A percentile compares a stretch with the other conserved stretches of the same genome.
These are phyloP conservation scores for Aphis gossypii DNA, from an alignment of 1,140 invertebrate species.

Conservation along the genomic window DNA sequence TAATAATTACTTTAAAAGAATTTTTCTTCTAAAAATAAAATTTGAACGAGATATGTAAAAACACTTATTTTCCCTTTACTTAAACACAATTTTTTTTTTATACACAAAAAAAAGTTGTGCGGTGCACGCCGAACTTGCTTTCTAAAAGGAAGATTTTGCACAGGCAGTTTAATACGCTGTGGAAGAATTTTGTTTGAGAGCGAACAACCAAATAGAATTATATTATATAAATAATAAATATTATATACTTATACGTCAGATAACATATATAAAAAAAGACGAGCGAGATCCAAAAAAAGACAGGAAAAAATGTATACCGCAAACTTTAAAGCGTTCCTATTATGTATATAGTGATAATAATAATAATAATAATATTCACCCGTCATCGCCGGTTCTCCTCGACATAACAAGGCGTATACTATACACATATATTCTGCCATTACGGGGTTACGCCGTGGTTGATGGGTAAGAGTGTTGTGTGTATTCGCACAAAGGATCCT, in stretches of 20 bases:
- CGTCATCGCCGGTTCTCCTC: neutral
- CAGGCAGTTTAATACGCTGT: neutral
- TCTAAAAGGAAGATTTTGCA: neutral
- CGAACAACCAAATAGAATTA: neutral
- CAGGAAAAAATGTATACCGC: neutral
- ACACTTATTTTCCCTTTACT: neutral
- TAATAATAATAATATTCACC: neutral
- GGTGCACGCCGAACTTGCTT: neutral
- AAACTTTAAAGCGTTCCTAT: neutral
- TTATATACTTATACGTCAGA: neutral
- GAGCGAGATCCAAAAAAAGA: neutral
- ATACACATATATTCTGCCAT: neutral
- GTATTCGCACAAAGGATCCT: conserved; percentile 1
- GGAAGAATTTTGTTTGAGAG: neutral
- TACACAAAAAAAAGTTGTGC: neutral
- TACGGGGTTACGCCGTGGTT: neutral
- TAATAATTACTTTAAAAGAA: neutral
- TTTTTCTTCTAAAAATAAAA: neutral
- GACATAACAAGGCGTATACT: neutral
- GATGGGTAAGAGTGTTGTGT: neutral
- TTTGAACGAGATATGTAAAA: neutral
- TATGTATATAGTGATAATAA: neutral
- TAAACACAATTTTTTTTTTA: neutral
- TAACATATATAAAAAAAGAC: neutral
- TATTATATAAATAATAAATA: neutral